Evolutionary conservation across 2,888 invertebrate species (phyloP).

Genomic region (Sipunculus nudus): DNA sequence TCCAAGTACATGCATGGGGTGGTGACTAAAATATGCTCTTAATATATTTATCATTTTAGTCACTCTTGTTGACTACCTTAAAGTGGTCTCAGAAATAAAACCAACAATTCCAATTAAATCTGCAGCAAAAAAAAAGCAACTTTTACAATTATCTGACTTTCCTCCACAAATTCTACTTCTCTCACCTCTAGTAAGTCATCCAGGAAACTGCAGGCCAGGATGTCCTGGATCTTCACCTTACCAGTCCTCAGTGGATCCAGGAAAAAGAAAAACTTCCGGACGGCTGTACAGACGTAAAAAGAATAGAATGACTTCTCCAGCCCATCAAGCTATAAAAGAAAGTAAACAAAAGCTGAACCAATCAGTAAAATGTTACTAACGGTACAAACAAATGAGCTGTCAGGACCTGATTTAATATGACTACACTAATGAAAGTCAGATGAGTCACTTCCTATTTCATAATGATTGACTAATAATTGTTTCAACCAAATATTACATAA

Average conservation of each 20-base stretch:
- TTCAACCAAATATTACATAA: no score
- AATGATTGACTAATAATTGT: no score
- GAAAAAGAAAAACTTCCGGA: slow-evolving; percentile 95
- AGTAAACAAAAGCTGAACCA: neutral
- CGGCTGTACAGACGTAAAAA: slow-evolving; percentile 96
- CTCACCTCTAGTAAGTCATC: slow-evolving; percentile 92
- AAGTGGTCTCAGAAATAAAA: no score
- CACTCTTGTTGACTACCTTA: no score
- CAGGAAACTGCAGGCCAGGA: slow-evolving; percentile 88
- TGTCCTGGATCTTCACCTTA: slow-evolving; percentile 88
- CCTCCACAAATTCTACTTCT: no score
- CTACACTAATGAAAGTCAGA: no score
- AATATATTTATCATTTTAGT: no score
- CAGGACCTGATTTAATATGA: neutral
- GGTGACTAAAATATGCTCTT: no score
- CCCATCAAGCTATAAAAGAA: slow-evolving; percentile 74
- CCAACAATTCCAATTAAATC: no score
- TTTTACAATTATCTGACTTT: no score
- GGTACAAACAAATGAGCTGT: neutral
- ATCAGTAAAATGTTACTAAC: neutral
- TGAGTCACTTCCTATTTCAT: neutral
- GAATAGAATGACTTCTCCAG: slow-evolving; percentile 92
- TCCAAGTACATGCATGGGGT: no score
- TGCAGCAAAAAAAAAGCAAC: no score
- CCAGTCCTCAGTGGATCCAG: slow-evolving; percentile 89